Percentiles rank a stretch among this genome's conserved stretches.
Evolutionary conservation across 2,113 vertebrate species (phyloP).

Genomic region (Lophius piscatorius): DNA sequence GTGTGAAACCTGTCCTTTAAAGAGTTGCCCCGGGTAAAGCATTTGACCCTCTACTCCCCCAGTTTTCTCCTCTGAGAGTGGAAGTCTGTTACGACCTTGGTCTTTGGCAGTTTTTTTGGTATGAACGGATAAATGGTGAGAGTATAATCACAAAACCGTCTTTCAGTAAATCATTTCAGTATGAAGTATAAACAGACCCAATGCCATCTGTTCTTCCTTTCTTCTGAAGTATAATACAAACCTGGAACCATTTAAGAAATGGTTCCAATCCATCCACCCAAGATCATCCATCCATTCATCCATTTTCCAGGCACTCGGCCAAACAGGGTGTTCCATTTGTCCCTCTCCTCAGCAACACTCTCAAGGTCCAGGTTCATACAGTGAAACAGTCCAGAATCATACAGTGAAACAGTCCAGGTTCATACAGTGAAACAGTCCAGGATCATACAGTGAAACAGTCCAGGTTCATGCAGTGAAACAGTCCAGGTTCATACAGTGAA

Average conservation of each 20-base stretch:
- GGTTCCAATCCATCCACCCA: too few relatives aligned
- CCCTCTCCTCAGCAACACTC: too few relatives aligned
- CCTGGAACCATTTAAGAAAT: slow-evolving; percentile 25
- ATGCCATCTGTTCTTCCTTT: slow-evolving; percentile 22
- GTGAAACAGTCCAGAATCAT: too few relatives aligned
- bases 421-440: too few relatives aligned
- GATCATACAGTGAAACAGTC: too few relatives aligned
- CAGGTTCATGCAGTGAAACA: too few relatives aligned
- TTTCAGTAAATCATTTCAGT: slow-evolving; percentile 26
- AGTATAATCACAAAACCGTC: slow-evolving; percentile 17
- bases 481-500: too few relatives aligned
- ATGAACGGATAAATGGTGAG: slow-evolving; percentile 12
- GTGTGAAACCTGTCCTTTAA: slow-evolving; percentile 29
- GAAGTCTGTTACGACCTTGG: slow-evolving; percentile 35
- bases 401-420: too few relatives aligned
- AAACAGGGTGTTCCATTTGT: too few relatives aligned
- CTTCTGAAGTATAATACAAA: slow-evolving; percentile 32
- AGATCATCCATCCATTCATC: too few relatives aligned
- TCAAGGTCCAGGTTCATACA: too few relatives aligned
- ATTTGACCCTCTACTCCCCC: slow-evolving; percentile 39
- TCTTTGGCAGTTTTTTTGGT: slow-evolving; percentile 15
- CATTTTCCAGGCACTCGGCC: too few relatives aligned
- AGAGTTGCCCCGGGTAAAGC: slow-evolving; percentile 31
- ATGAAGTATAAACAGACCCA: slow-evolving; percentile 7
- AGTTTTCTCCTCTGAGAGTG: slow-evolving; percentile 17